Evolutionary conservation across 1,140 invertebrate genomes (phyloP), one percentile per base, ranked within the genome.

Genomic region (Brachionus manjavacas): DNA sequence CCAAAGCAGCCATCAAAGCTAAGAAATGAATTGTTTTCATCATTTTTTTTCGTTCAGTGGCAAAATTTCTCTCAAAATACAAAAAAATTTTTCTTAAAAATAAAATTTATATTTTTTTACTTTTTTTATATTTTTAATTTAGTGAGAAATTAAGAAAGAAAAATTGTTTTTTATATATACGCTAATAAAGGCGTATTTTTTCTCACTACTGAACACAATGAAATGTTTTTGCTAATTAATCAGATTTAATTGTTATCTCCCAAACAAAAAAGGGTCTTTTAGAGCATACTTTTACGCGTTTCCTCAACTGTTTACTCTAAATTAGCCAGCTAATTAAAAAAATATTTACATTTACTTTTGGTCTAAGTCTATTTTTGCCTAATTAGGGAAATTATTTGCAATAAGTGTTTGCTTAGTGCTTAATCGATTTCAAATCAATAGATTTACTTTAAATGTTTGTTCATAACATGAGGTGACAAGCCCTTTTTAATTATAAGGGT

Each of bases 161-260:
- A 72, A 72, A 41, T 23, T 72, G 16, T 41, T 6, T 72, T 72
- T 72, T 72, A 72, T 72, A 72, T 72, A 41, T 72, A 41, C 35
- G 35, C 16, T 20, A 20, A 0, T 16, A 20, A 2, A 72, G 68
- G 68, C 68, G 68, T 72, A 31, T 70, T 41, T 72, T 72, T 72
- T 41, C 35, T n/a, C 39, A 41, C 16, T 41, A 41, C 16, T 72
- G 16, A 39, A 39, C 28, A 68, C 35, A 20, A 72, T 20, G 31
- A 39, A 72, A 70, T 11, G 20, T 72, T 39, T 72, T 72, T 72
- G 31, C 39, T 72, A 72, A 72, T 72, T 72, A 72, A 72, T 72
- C 68, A 72, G 68, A 72, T 72, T 72, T 72, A n/a, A 9, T 20
- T 20, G 68, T 72, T 43, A 72, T 72, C 68, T 72, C 39, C 31